Evolutionary conservation across 2,113 vertebrate species (phyloP), one percentile per base, ranked within the genome.

Genomic region (Apaloderma vittatum): DNA sequence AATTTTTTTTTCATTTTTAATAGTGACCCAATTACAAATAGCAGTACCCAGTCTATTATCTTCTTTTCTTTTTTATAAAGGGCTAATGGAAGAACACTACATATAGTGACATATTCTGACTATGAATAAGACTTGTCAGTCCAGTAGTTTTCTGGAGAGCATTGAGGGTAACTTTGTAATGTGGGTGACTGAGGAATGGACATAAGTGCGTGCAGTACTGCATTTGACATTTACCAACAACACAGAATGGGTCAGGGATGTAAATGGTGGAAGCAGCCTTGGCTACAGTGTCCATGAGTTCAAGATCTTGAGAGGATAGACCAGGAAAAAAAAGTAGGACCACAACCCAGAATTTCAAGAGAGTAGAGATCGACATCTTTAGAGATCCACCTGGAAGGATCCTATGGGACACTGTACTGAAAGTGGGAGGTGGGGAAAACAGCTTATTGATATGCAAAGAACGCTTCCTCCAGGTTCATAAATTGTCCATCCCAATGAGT

Each of bases 11-110:
- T 40, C 40, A 40, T 40, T 40, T 70, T 82, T 27, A 49, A 43
- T 11, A 85, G 21, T n/a, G 21, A 15, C 34, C 34, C 3, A 32
- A 74, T 36, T 46, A 55, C 9, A 77, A 73, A 58, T 26, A 67
- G 6, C 14, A 30, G 30, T 58, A 43, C 57, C 9, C 16, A 67
- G 36, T 6, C 2, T 0, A 3, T 74, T 45, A 15, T 37, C 1
- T 37, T 62, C 15, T 19, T 58, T 73, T 86, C 12, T 68, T 85
- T 48, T 22, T 63, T 77, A 49, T 20, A 15, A 59, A 49, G 15
- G 37, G 16, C 37, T 76, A 43, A 23, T 11, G 19, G 12, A 37
- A 4, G 58, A 12, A 23, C 37, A 37, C 10, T 10, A 45, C 8
- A 2, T 51, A 24, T 20, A 23, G 20, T 51, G 13, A 23, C 12